phyloP scores from a whole-genome alignment of 2,113 vertebrate species.

The Ameiurus melas region DNA sequence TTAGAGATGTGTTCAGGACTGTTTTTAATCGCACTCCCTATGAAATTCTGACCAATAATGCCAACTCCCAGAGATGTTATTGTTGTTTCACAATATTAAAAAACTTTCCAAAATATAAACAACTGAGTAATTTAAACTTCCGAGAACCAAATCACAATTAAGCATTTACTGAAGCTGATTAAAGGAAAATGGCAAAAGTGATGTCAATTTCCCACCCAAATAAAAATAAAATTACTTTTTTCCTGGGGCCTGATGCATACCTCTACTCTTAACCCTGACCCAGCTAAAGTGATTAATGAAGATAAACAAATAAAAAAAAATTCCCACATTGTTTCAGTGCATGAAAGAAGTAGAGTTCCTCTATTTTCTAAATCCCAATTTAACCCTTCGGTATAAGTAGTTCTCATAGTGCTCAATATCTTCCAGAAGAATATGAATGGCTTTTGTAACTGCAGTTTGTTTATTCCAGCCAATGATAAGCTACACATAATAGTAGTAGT shows the following conservation, averaged over 20 bases:
- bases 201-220: neutral
- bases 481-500: neutral
- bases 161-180: neutral
- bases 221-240: too few species aligned
- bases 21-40: too few species aligned
- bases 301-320: too few species aligned
- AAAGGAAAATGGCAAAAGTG: neutral
- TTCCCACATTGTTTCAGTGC: neutral
- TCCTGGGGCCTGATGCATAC: too few species aligned
- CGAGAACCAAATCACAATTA: neutral
- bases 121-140: neutral
- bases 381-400: neutral
- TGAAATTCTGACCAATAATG: too few species aligned
- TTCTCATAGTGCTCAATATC: neutral
- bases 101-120: too few species aligned
- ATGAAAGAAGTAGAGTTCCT: neutral
- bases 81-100: too few species aligned
- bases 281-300: neutral
- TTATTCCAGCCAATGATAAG: too few species aligned
- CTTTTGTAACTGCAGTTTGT: neutral
- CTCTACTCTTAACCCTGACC: too few species aligned
- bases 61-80: too few species aligned
- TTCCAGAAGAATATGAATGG: neutral
- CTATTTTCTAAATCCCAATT: neutral
- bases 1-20: too few species aligned